Evolutionary conservation across 1,140 invertebrate genomes (phyloP), one percentile per base, ranked within the genome.

Genomic region (Phortica variegata): DNA sequence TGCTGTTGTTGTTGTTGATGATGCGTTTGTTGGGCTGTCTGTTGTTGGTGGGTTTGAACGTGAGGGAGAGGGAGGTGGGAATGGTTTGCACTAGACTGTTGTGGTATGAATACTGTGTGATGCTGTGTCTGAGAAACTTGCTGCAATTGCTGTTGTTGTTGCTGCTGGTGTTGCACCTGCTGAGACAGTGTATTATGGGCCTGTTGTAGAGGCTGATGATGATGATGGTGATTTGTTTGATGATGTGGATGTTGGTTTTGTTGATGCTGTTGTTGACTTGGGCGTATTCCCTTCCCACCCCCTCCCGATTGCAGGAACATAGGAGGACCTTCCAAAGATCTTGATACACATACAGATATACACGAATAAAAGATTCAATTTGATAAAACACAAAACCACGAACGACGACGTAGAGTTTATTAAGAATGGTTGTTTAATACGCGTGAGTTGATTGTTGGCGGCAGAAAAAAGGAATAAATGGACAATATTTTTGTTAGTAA

Each of bases 221-320:
- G 52, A 32, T 53, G 45, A 43, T 39, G 37, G n/a, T 16, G 18
- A 5, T 4, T 18, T 8, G 17, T 18, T 13, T 47, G 45, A 2
- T 43, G 44, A 18, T 43, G 38, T 10, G 32, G 33, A 20, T 42
- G 38, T 13, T 42, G 43, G 20, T 54, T 42, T 18, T 50, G 48
- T 43, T 48, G 50, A 10, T 66, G 69, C 49, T 69, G 61, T 54
- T 52, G 59, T 61, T 49, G 65, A 69, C 54, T 66, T 69, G 55
- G 61, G 55, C 69, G 65, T 51, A 65, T 63, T 73, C 69, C 69
- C 70, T 73, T 73, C 70, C 70, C 70, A 73, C 70, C 70, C 69
- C 70, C 70, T 70, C 69, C 70, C 70, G 70, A 40, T 73, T 58
- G 58, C 49, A 58, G 63, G 62, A 61, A 73, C 70, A 73, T 73